Percentiles rank a stretch among this genome's conserved stretches.
These are phyloP conservation scores for Syngnathus rostellatus DNA, from an alignment of 2,797 vertebrate species.

Conservation along the genomic window DNA sequence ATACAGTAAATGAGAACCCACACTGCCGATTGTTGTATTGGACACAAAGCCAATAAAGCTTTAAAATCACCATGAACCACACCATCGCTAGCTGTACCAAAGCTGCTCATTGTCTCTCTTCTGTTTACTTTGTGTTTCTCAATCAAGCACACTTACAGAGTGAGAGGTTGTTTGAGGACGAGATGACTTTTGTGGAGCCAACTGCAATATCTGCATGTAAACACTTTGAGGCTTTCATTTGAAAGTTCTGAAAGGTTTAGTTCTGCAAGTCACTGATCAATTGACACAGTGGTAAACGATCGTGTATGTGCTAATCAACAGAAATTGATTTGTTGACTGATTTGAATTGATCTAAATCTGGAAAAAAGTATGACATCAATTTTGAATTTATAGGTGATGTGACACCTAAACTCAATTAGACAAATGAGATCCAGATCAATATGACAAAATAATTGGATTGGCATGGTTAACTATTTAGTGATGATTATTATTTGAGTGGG, in stretches of 20 bases:
- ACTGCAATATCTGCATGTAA: no score
- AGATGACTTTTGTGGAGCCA: neutral
- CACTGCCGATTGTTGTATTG: conserved; percentile 76
- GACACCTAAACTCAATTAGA: no score
- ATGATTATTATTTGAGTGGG: no score
- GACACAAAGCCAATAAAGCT: conserved; percentile 70
- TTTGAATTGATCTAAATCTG: neutral
- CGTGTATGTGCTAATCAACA: no score
- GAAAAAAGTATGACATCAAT: neutral
- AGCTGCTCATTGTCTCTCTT: conserved; percentile 38
- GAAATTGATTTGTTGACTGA: neutral
- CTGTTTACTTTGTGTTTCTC: conserved; percentile 35
- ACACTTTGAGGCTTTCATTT: neutral
- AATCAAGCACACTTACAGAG: conserved; percentile 17
- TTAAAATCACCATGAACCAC: conserved; percentile 61
- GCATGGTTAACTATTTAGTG: no score
- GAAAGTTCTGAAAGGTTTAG: no score
- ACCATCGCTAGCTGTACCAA: conserved; percentile 50
- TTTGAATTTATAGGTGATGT: no score
- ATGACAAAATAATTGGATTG: no score
- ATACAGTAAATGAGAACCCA: conserved; percentile 59
- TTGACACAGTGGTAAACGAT: neutral
- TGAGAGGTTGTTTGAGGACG: neutral
- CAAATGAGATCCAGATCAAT: no score
- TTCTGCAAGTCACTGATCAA: neutral